phyloP scores from a whole-genome alignment of 2,113 vertebrate genomes.

The Pterocles burchelli region DNA sequence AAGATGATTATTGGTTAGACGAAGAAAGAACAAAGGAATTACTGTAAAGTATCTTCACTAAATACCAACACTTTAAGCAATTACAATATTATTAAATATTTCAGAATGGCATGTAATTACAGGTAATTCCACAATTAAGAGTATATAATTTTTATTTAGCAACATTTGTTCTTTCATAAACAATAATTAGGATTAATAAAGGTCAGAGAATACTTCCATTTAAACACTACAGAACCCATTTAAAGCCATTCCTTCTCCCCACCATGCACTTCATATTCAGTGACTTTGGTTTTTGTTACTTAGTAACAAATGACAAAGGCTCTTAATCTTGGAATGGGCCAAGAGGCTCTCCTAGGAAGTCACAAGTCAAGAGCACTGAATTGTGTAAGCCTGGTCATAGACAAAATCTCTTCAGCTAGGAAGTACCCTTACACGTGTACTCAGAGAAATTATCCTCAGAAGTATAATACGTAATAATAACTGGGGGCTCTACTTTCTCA shows the following conservation, averaged over 20 bases:
- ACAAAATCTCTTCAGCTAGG: background rate
- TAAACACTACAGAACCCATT: slow-evolving; percentile 22
- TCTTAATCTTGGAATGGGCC: background rate
- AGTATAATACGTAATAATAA: background rate
- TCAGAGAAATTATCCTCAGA: background rate
- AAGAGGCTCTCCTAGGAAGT: background rate
- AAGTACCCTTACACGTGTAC: background rate
- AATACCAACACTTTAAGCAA: slow-evolving; percentile 72
- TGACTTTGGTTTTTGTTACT: slow-evolving; percentile 16
- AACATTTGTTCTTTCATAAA: slow-evolving; percentile 63
- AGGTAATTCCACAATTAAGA: slow-evolving; percentile 58
- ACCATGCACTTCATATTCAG: slow-evolving; percentile 1
- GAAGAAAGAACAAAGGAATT: slow-evolving; percentile 72
- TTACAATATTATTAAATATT: slow-evolving; percentile 72
- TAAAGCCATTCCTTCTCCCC: slow-evolving; percentile 14
- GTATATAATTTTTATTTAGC: slow-evolving; percentile 46
- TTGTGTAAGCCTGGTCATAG: background rate
- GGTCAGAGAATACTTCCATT: slow-evolving; percentile 57
- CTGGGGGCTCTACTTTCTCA: background rate
- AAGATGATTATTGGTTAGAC: slow-evolving; percentile 61
- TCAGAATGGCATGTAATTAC: slow-evolving; percentile 62
- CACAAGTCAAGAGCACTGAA: background rate
- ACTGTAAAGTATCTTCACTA: slow-evolving; percentile 66
- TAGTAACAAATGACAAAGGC: slow-evolving; percentile 28
- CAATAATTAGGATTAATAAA: slow-evolving; percentile 58